phyloP scores from a whole-genome alignment of 2,888 invertebrate species.

The Pecten maximus region DNA sequence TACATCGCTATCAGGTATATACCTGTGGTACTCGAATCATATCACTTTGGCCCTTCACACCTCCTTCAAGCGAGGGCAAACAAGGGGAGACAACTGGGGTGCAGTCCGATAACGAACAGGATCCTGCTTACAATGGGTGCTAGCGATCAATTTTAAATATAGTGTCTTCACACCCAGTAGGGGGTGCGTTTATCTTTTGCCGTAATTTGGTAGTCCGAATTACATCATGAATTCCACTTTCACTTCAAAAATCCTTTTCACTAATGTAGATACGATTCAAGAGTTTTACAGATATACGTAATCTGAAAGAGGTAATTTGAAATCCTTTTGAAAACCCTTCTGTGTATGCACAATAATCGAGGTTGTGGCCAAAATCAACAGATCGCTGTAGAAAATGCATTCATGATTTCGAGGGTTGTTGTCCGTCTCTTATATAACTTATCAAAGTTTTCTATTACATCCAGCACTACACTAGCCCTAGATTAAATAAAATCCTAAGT shows the following conservation, averaged over 20 bases:
- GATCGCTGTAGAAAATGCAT: neutral
- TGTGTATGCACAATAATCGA: neutral
- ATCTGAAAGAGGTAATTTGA: neutral
- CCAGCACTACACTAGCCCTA: neutral
- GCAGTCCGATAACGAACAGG: neutral
- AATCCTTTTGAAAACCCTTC: neutral
- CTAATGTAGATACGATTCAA: neutral
- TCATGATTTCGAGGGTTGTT: neutral
- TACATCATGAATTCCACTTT: neutral
- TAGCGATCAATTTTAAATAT: neutral
- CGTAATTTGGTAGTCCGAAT: neutral
- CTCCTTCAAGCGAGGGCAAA: neutral
- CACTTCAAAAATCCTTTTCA: neutral
- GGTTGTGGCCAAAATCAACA: neutral
- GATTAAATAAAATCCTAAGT: neutral
- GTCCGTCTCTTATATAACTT: neutral
- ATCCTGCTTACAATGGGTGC: neutral
- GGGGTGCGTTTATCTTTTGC: neutral
- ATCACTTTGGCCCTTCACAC: conserved; percentile 5
- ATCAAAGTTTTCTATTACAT: neutral
- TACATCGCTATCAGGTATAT: neutral
- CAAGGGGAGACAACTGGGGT: neutral
- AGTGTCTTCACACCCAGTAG: neutral
- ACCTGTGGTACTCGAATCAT: neutral
- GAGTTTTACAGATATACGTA: neutral